Evolutionary conservation across 2,888 invertebrate species (phyloP), one percentile per base, ranked within the genome.

Genomic region (Cheilosia variabilis): DNA sequence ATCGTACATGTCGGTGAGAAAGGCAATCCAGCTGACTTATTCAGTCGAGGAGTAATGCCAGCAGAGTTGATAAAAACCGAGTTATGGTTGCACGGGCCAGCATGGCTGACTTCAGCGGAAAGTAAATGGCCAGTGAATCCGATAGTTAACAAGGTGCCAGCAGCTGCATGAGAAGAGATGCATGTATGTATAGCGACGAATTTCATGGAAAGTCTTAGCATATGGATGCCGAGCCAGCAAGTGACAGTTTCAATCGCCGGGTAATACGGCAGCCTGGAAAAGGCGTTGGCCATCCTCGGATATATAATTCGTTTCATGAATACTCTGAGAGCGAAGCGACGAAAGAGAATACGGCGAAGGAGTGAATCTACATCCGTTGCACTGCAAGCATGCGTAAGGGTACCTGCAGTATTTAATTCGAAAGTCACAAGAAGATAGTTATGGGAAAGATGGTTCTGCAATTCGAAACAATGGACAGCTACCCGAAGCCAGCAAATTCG

Each of bases 401-500:
- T 15, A 34, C 1, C n/a, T 27, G 45, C 10, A 6, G 34, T 34
- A 34, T 34, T 34, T 10, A 34, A 10, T 34, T 2, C 34, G 3
- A 10, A 34, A 34, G 10, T 47, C n/a, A 22, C 27, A 53, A 9
- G 31, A 52, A 19, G 31, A 24, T 0, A 24, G n/a, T 7, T 66
- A 50, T 19, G 6, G 50, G 50, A 58, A 58, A 13, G 37, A 76
- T 0, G 41, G 55, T 22, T 7, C 31, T 0, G 9, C 31, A 0
- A 43, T 52, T 45, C 7, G 15, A 3, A 34, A 17, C 0, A n/a
- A 7, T 2, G 24, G 63, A n/a, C 19, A 53, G 22, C 13, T 66
- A 50, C 24, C 47, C 2, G 58, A 37, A 6, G 13, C 47, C 2
- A 75, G 75, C 58, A 75, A 37, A 1, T 58, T 66, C 6, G 57